A percentile compares a stretch with the other conserved stretches of the same genome.
These are phyloP conservation scores for Ciconia maguari DNA, from an alignment of 2,113 vertebrate species.

Conservation along the genomic window DNA sequence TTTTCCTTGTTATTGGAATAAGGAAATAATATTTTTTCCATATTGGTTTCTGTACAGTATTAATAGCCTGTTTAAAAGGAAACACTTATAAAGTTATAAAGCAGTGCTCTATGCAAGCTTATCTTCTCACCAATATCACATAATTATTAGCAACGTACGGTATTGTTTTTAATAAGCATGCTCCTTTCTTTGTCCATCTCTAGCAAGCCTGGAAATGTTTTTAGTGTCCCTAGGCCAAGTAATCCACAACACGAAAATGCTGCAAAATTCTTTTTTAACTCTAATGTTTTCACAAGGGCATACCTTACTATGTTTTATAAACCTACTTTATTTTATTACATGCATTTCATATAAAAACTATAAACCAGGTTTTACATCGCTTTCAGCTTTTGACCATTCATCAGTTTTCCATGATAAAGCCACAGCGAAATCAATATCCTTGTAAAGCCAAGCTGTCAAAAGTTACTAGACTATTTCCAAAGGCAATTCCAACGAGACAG, in stretches of 20 bases:
- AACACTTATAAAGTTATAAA: neutral
- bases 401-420: constrained; percentile 59
- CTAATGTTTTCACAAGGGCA: constrained; percentile 12
- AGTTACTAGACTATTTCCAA: constrained; percentile 67
- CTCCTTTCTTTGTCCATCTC: neutral
- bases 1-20: neutral
- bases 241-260: neutral
- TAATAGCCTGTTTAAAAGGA: neutral
- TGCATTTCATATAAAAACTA: constrained; percentile 49
- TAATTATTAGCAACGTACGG: neutral
- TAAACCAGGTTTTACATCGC: constrained; percentile 39
- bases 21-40: neutral
- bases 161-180: neutral
- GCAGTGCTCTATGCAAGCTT: neutral
- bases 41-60: neutral
- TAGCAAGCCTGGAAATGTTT: neutral
- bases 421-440: constrained; percentile 55
- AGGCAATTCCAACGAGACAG: constrained; percentile 59
- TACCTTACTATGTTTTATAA: constrained; percentile 47
- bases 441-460: constrained; percentile 62
- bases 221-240: neutral
- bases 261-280: neutral
- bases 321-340: constrained; percentile 51
- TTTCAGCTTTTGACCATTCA: constrained; percentile 55
- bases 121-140: neutral